Evolutionary conservation across 2,888 invertebrate species (phyloP).

Genomic region (Drosophila robusta): DNA sequence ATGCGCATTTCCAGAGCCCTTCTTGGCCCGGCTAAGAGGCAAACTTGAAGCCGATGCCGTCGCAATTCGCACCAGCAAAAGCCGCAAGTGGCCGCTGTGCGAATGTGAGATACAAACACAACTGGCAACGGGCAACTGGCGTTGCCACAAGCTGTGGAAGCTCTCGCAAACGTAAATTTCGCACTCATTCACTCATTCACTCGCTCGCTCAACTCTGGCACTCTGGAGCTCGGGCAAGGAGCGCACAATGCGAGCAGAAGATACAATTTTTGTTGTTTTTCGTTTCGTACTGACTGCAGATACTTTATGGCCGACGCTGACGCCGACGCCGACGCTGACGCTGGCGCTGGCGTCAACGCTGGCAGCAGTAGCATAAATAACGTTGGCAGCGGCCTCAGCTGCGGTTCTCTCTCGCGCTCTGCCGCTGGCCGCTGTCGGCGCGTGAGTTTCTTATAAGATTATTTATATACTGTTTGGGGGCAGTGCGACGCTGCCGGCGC

Average conservation of each 20-base stretch:
- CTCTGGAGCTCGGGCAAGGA: conserved; percentile 25
- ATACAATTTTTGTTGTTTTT: conserved; percentile 37
- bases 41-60: conserved; percentile 9
- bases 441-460: conserved; percentile 83
- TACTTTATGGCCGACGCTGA: conserved; percentile 65
- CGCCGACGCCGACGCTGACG: conserved; percentile 30
- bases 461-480: conserved; percentile 78
- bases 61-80: conserved; percentile 29
- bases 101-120: conserved; percentile 45
- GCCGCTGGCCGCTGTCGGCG: conserved; percentile 46
- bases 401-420: conserved; percentile 53
- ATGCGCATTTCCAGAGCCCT: conserved; percentile 4
- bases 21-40: neutral
- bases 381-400: conserved; percentile 43
- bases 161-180: conserved; percentile 57
- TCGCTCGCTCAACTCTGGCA: conserved; percentile 31
- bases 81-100: conserved; percentile 37
- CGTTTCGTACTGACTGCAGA: conserved; percentile 57
- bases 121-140: conserved; percentile 57
- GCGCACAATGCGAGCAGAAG: conserved; percentile 55
- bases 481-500: conserved; percentile 28
- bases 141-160: conserved; percentile 51
- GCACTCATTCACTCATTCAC: conserved; percentile 62
- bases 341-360: conserved; percentile 15
- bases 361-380: conserved; percentile 41